These are phyloP conservation scores for Tiliacea citrago DNA, from an alignment of 2,888 invertebrate genomes.

Conservation along the genomic window DNA sequence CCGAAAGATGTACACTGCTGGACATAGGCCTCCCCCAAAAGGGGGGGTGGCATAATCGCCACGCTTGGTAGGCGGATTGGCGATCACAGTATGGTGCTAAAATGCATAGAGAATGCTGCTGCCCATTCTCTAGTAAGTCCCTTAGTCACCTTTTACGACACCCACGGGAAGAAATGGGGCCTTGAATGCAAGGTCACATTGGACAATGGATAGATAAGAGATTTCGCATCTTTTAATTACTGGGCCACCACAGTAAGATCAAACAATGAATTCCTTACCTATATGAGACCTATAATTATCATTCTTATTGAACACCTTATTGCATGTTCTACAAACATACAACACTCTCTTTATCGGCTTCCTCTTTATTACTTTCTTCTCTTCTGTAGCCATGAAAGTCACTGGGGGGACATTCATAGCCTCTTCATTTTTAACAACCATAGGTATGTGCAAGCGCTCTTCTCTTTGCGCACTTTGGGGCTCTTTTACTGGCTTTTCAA, in stretches of 20 bases:
- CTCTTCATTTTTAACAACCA: constrained; percentile 38
- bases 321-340: constrained; percentile 81
- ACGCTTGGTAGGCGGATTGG: too few species aligned
- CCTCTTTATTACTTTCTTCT: constrained; percentile 36
- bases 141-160: too few species aligned
- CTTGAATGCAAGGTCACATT: neutral
- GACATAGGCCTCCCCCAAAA: too few species aligned
- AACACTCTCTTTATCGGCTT: constrained; percentile 73
- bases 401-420: neutral
- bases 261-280: constrained; percentile 73
- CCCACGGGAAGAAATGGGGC: too few species aligned
- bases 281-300: constrained; percentile 85
- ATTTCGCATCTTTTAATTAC: neutral
- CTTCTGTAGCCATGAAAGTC: constrained; percentile 6
- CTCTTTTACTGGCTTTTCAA: constrained; percentile 51
- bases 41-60: too few species aligned
- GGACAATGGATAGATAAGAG: neutral
- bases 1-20: too few species aligned
- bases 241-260: neutral
- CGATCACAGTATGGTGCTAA: too few species aligned
- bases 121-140: too few species aligned
- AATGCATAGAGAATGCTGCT: too few species aligned
- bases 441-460: neutral
- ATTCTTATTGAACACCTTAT: constrained; percentile 83
- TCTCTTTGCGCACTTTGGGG: neutral